Evolutionary conservation across 1,140 invertebrate genomes (phyloP).

Genomic region (Platyscapa corneri): DNA sequence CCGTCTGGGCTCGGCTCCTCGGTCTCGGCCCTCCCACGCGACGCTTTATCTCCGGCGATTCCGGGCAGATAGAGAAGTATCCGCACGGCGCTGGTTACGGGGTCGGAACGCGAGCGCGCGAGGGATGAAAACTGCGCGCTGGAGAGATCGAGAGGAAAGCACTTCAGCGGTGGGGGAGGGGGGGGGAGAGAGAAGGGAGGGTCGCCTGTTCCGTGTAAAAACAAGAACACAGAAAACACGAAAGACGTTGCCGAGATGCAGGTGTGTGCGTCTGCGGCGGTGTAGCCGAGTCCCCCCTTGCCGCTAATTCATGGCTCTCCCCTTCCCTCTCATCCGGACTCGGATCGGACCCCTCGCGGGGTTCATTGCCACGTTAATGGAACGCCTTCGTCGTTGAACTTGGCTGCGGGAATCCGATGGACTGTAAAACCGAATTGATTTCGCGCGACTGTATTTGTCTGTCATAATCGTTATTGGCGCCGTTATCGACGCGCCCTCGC

Average conservation of each 20-base stretch:
- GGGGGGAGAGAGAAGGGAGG: not conserved
- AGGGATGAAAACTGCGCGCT: not conserved
- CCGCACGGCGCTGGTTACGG: not conserved
- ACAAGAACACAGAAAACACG: too few species aligned
- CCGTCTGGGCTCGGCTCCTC: not conserved
- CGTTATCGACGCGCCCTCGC: not conserved
- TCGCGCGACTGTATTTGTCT: not conserved
- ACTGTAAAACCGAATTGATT: not conserved
- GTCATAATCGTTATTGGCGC: not conserved
- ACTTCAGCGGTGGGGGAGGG: not conserved
- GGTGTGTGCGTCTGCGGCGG: too few species aligned
- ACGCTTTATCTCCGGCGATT: not conserved
- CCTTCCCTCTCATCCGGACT: too few species aligned
- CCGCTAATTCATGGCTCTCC: too few species aligned
- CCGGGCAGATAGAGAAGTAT: not conserved
- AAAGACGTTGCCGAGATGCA: not conserved
- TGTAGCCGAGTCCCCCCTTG: too few species aligned
- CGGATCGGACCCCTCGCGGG: too few species aligned
- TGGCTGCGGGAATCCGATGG: not conserved
- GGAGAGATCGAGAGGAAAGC: not conserved
- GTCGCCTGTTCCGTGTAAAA: too few species aligned
- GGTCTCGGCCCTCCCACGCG: not conserved
- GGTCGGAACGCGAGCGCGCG: too few species aligned
- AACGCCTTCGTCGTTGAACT: not conserved
- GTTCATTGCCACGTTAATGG: too few species aligned